Base-by-base conservation (phyloP, 2,888 invertebrate species). In the Euclidia mi region DNA sequence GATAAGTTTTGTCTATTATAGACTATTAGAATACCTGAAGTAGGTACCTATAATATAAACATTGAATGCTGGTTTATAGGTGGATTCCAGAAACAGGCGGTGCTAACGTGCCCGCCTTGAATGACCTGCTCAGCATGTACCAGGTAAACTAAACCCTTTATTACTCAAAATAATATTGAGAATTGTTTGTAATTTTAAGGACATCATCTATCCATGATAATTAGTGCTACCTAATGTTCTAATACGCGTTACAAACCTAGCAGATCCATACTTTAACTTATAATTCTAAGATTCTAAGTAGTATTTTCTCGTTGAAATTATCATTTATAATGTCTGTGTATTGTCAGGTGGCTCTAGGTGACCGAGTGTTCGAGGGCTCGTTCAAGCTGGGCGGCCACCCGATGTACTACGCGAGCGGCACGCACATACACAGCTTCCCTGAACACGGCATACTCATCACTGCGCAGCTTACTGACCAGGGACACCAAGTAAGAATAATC, bases 21-120 rank as follows among this genome's bases (percentile, higher is more conserved):
- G n/a, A n/a, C n/a, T n/a, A n/a, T n/a, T n/a, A n/a, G n/a, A n/a
- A n/a, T n/a, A n/a, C n/a, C n/a, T n/a, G n/a, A n/a, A n/a, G n/a
- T n/a, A n/a, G n/a, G n/a, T n/a, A n/a, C n/a, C n/a, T n/a, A n/a
- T n/a, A 17, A 37, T 37, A 37, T 14, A 15, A 1, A 14, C 14
- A 4, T 34, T 14, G 0, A 34, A 14, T 12, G 9, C 12, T 34
- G 2, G 14, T 1, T 31, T 47, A 2, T n/a, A 94, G 96, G 96
- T 98, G 98, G 98, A 97, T 98, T 95, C 98, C 98, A 0, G 98
- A 98, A 85, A 97, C 97, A 0, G 97, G 96, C 1, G 99, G 99
- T 0, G 95, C 98, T 0, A 99, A 99, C 89, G 95, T 99, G 41
- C 99, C 99, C 0, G 99, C 99, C 0, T 88, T 99, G 31, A 99